Base-by-base conservation (phyloP, 1,140 invertebrate species). In the Drosophila mojavensis region DNA sequence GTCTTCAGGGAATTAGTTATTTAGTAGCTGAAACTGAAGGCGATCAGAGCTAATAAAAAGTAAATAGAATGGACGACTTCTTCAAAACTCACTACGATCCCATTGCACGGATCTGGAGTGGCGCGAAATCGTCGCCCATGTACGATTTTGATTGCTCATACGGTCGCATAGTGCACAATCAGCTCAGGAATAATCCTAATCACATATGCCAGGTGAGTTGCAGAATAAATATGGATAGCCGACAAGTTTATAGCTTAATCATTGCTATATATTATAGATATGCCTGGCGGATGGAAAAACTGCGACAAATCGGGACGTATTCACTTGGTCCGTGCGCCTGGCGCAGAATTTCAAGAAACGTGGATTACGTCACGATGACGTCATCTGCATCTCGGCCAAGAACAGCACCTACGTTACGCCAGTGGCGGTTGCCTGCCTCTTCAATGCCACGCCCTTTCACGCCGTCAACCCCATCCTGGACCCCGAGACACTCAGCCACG, bases 321-420 rank as follows among this genome's bases (percentile, higher is more conserved):
- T 71, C 0, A 50, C 9, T 5, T 71, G 68, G 68, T 54, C 68
- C 0, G 41, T 64, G 15, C 43, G 61, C 5, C 36, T 67, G 0
- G 54, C 64, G 1, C 64, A 59, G n/a, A 15, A 39, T 15, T 59
- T 67, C 1, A 67, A 59, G 55, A 43, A 67, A 30, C 54, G 64
- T 4, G 15, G 43, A 71, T 58, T 56, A 20, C 53, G 17, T 15
- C 43, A 58, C 24, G 51, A 70, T 28, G 60, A 64, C 2, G 53
- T 71, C 9, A 51, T 71, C 17, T 53, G 61, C 5, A 71, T 71
- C 41, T 5, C 26, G 13, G 68, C 53, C 15, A 58, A 48, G 5
- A 71, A 64, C 5, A 64, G 60, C 33, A 71, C 61, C 20, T 71
- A 71, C 24, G 36, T 71, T 3, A 64, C 60, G 9, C 61, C 68